Conservation (phyloP, 2,113 vertebrate genomes). For the Atlantisia rogersi region DNA sequence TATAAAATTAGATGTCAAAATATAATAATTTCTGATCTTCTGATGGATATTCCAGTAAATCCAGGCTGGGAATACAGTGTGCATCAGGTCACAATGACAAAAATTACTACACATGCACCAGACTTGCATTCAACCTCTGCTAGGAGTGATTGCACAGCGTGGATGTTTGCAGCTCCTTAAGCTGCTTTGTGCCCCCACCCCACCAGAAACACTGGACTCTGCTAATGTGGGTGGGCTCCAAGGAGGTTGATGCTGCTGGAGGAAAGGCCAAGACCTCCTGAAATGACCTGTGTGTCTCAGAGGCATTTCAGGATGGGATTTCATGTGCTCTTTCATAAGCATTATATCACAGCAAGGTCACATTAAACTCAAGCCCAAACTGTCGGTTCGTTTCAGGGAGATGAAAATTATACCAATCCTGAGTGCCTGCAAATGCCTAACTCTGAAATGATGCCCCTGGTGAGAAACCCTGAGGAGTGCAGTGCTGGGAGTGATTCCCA, state of each 20-base stretch:
- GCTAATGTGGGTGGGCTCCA: rapidly evolving
- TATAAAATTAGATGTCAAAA: neutral
- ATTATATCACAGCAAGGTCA: neutral
- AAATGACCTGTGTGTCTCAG: neutral
- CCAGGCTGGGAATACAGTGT: neutral
- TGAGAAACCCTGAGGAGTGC: neutral
- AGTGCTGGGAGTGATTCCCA: neutral
- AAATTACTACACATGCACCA: neutral
- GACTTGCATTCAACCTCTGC: rapidly evolving
- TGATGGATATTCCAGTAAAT: neutral
- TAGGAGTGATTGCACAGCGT: neutral
- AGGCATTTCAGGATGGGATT: neutral
- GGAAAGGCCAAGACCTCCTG: neutral
- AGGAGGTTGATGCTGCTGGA: neutral
- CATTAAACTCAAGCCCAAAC: neutral
- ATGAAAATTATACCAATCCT: neutral
- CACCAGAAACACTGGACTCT: rapidly evolving
- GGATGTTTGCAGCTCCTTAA: neutral
- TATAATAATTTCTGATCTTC: neutral
- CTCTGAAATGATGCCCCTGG: neutral
- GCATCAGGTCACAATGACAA: neutral
- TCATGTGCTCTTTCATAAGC: neutral
- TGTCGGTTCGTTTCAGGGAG: neutral
- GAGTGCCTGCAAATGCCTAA: neutral
- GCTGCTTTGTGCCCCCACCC: neutral